These are phyloP conservation scores for Rattus rattus DNA, from an alignment of 2,113 vertebrate genomes.

Conservation along the genomic window DNA sequence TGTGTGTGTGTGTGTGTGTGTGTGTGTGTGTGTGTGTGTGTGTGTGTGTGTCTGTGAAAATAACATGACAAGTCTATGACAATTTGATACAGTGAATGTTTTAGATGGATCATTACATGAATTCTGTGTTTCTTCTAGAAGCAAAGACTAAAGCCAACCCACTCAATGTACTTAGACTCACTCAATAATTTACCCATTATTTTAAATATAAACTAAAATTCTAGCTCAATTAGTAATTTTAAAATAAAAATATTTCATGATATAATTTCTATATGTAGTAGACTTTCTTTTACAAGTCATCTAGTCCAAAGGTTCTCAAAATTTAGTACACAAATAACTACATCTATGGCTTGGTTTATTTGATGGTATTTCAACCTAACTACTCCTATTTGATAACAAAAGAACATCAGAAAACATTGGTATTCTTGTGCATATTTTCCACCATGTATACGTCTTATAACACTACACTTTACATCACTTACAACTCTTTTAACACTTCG, in stretches of 20 bases:
- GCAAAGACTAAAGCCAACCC: neutral
- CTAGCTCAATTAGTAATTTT: neutral
- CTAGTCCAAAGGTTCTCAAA: conserved; percentile 18
- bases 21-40: too few species aligned
- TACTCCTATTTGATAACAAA: neutral
- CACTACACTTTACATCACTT: neutral
- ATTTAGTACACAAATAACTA: neutral
- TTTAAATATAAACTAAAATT: neutral
- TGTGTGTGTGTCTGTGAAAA: neutral
- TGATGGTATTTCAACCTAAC: conserved; percentile 21
- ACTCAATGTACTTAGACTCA: neutral
- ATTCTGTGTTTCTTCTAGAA: neutral
- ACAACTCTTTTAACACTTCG: neutral
- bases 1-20: too few species aligned
- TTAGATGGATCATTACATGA: neutral
- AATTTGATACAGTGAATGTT: neutral
- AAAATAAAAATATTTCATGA: neutral
- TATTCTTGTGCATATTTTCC: neutral
- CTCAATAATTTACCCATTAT: neutral
- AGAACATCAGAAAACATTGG: neutral
- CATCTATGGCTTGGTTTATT: neutral
- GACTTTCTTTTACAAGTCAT: neutral
- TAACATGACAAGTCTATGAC: neutral
- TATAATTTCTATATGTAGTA: neutral
- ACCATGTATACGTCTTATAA: neutral